Base-by-base conservation (phyloP, 2,797 vertebrate genomes). In the Dendrocincla fuliginosa region DNA sequence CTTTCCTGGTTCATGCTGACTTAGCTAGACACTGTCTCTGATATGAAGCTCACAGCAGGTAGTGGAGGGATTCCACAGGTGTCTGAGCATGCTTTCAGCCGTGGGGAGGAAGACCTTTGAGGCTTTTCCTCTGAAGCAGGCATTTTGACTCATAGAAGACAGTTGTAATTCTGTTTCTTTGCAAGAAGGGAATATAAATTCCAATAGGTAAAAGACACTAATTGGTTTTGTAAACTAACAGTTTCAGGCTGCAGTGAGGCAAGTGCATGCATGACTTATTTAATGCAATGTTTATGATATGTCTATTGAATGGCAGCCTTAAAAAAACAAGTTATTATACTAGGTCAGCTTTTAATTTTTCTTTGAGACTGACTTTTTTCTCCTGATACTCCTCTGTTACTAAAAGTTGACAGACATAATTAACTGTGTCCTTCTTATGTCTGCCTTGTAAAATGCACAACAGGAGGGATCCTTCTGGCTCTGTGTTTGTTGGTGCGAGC, bases 1-100 rank as follows among this genome's bases (percentile, higher is more conserved):
- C 56, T 80, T 59, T 57, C 87, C 65, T 10, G 24, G 30, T 39
- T 37, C 30, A 2, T 67, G 82, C 85, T 89, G 94, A 76, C 84
- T 82, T 74, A 33, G 78, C 78, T 42, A 35, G 70, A 56, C 69
- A 35, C 46, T 11, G 13, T 27, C 46, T 71, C 37, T 82, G 39
- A 13, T 13, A n/a, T 0, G 1, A 59, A 92, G 46, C 59, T 91
- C 70, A 11, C 27, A 50, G 85, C 79, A 77, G 50, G n/a, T n/a
- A 59, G 24, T 35, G 59, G n/a, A 91, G 27, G 6, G 27, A 10
- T 68, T 64, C 50, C 10, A 2, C 20, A 65, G 50, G 6, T 65
- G 56, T 78, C 49, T 2, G 2, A 57, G 23, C 0, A 0, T 47
- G 20, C 35, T 61, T 57, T 53, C 59, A 79, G 75, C 35, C 68